A percentile compares a stretch with the other conserved stretches of the same genome.
phyloP scores from a whole-genome alignment of 2,797 vertebrate genomes.

The Holocentrus rufus region DNA sequence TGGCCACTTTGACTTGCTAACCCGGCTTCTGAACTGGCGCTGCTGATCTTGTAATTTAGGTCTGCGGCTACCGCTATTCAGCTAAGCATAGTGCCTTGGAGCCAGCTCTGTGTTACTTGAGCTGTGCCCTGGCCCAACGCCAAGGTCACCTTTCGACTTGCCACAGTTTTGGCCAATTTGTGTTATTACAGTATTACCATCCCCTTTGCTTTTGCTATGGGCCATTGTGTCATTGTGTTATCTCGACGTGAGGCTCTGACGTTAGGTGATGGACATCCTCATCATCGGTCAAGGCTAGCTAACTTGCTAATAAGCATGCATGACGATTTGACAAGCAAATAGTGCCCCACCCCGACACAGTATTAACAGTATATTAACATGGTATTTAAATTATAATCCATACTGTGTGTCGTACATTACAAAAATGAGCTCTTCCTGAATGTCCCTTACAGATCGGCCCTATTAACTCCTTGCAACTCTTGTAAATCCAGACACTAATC shows the following conservation, averaged over 20 bases:
- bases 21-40: neutral
- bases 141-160: neutral
- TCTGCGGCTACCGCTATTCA: neutral
- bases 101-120: no score
- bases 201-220: no score
- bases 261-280: neutral
- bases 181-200: neutral
- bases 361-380: neutral
- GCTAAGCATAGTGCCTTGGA: neutral
- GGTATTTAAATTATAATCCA: neutral
- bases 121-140: no score
- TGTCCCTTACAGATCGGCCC: slow-evolving; percentile 35
- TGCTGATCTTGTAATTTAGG: neutral
- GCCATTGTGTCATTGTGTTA: neutral
- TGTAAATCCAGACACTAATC: neutral
- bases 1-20: slow-evolving; percentile 29
- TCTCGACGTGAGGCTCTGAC: neutral
- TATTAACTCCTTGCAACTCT: neutral
- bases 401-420: neutral
- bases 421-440: neutral
- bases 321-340: neutral
- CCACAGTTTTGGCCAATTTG: neutral
- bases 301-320: neutral
- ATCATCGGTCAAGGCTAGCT: neutral
- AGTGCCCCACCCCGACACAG: neutral